Evolutionary conservation across 2,797 vertebrate genomes (phyloP).

Genomic region (Halcyon badia): DNA sequence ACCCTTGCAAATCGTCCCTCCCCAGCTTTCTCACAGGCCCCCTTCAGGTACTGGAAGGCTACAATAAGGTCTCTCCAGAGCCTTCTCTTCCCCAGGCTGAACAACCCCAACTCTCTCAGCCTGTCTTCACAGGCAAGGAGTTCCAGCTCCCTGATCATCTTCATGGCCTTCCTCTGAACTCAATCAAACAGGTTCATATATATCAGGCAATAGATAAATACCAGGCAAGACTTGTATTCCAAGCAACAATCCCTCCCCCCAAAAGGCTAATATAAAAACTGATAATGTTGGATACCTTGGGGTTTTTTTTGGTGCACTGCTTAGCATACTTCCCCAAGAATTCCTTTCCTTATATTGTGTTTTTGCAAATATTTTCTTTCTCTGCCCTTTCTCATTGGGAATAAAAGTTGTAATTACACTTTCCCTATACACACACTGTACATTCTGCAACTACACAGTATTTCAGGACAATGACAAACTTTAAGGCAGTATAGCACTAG

Average conservation of each 20-base stretch:
- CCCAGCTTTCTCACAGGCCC: no score
- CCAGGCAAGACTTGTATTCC: neutral
- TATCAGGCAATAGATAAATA: neutral
- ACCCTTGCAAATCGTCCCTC: neutral
- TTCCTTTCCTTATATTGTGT: neutral
- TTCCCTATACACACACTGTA: neutral
- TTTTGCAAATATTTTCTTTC: neutral
- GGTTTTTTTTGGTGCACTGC: neutral
- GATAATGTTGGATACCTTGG: neutral
- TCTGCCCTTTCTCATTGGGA: neutral
- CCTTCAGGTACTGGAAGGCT: neutral
- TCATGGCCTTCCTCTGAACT: neutral
- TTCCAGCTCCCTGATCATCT: neutral
- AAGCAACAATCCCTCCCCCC: fast-evolving
- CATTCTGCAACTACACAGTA: neutral
- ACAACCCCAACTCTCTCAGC: neutral
- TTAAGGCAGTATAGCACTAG: neutral
- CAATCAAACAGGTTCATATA: neutral
- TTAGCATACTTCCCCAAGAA: neutral
- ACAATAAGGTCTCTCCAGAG: neutral
- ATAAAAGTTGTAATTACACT: neutral
- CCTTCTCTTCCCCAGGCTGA: neutral
- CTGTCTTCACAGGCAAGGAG: neutral
- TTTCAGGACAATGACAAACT: neutral
- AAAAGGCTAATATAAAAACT: neutral